phyloP scores from a whole-genome alignment of 2,113 vertebrate genomes.

The Picathartes gymnocephalus region DNA sequence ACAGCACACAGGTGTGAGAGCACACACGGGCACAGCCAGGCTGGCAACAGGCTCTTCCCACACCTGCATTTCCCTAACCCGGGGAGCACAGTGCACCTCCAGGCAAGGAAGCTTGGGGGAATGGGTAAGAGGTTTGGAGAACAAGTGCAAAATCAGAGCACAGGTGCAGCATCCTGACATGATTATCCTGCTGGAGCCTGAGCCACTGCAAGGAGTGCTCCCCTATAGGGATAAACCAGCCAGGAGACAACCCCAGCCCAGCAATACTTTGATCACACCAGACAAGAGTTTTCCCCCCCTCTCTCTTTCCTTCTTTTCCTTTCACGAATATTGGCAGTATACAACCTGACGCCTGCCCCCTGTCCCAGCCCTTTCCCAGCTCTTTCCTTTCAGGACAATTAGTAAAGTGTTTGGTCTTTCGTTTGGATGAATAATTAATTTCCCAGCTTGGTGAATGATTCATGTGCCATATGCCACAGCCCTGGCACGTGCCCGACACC shows the following conservation, averaged over 20 bases:
- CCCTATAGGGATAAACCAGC: background rate
- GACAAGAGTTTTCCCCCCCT: background rate
- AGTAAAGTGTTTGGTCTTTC: slow-evolving; percentile 81
- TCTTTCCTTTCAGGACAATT: slow-evolving; percentile 71
- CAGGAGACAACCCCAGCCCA: background rate
- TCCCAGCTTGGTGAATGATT: slow-evolving; percentile 80
- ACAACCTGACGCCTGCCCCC: background rate
- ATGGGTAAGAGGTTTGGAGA: background rate
- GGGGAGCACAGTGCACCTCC: background rate
- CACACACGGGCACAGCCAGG: rapidly evolving
- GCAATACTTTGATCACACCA: background rate
- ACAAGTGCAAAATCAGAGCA: background rate
- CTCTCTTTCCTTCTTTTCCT: background rate
- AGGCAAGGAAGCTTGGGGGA: background rate
- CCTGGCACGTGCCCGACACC: background rate
- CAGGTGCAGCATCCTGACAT: background rate
- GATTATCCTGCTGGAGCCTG: background rate
- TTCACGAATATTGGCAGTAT: background rate
- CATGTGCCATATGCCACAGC: slow-evolving; percentile 81
- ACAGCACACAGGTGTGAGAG: rapidly evolving
- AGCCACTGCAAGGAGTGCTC: background rate
- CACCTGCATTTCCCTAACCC: background rate
- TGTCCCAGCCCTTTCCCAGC: background rate
- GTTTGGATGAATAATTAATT: slow-evolving; percentile 86
- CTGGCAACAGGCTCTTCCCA: background rate